A percentile compares a stretch with the other conserved stretches of the same genome.
These are phyloP conservation scores for Thryonomys swinderianus DNA, from an alignment of 2,113 vertebrate species.

Conservation along the genomic window DNA sequence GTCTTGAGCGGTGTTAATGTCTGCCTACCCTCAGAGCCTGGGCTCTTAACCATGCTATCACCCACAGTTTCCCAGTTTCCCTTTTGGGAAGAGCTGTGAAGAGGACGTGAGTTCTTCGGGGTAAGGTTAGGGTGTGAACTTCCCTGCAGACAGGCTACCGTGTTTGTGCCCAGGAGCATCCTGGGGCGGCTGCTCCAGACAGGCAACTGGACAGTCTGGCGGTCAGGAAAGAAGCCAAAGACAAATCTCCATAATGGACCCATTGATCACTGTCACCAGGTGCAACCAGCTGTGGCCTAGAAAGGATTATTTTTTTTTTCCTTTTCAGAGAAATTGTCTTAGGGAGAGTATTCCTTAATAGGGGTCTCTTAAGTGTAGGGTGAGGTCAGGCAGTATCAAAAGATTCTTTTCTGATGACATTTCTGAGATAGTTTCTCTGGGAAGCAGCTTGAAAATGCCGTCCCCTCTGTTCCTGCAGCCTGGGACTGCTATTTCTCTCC, in stretches of 20 bases:
- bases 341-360: not conserved
- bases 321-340: conserved; percentile 19
- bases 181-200: not conserved
- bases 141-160: not conserved
- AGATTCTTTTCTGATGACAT: conserved; percentile 46
- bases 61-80: not conserved
- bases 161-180: not conserved
- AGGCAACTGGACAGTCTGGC: not conserved
- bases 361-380: not conserved
- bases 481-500: not conserved
- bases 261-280: conserved; percentile 60
- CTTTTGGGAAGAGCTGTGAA: not conserved
- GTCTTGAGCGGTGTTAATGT: not conserved
- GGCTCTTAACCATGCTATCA: too few species aligned
- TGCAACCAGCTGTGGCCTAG: conserved; percentile 56
- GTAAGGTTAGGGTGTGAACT: not conserved
- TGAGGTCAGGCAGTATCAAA: not conserved
- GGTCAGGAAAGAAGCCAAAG: conserved; percentile 12
- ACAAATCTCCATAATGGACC: conserved; percentile 6
- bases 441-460: conserved; percentile 57
- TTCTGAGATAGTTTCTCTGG: conserved; percentile 4
- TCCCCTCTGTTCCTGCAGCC: not conserved
- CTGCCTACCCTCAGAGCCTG: not conserved
- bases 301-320: not conserved
- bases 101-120: not conserved